phyloP scores from a whole-genome alignment of 2,888 invertebrate genomes.

The Callyntrura guangdongensis region DNA sequence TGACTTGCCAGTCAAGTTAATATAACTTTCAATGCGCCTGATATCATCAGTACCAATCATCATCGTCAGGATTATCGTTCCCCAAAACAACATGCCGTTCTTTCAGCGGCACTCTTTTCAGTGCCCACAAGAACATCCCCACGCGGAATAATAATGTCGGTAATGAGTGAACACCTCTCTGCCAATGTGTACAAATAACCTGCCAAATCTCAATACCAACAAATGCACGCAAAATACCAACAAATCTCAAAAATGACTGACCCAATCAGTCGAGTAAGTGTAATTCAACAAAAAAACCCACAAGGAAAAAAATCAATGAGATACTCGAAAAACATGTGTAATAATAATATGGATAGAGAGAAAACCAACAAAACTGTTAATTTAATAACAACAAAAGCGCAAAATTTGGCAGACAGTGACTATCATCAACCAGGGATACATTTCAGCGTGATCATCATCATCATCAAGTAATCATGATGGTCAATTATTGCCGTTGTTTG shows the following conservation, averaged over 20 bases:
- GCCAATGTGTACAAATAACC: too few relatives aligned
- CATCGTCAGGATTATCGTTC: too few relatives aligned
- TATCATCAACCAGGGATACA: neutral
- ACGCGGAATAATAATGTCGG: too few relatives aligned
- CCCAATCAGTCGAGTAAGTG: neutral
- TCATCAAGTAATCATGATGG: neutral
- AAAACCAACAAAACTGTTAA: constrained; percentile 23
- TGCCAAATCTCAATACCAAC: too few relatives aligned
- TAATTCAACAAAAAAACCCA: neutral
- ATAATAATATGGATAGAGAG: neutral
- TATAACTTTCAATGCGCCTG: too few relatives aligned
- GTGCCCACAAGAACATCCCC: too few relatives aligned
- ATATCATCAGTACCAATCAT: too few relatives aligned
- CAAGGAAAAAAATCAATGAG: neutral
- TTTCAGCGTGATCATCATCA: neutral
- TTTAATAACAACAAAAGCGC: constrained; percentile 13
- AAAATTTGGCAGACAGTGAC: neutral
- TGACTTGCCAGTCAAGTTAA: too few relatives aligned
- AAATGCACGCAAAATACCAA: too few relatives aligned
- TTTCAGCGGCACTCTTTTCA: too few relatives aligned
- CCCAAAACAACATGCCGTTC: too few relatives aligned
- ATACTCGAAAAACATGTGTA: neutral
- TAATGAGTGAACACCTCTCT: too few relatives aligned
- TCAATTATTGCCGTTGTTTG: constrained; percentile 6
- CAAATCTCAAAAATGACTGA: neutral